Base-by-base conservation (phyloP, 2,888 invertebrate genomes). In the Ormyrus rosae region DNA sequence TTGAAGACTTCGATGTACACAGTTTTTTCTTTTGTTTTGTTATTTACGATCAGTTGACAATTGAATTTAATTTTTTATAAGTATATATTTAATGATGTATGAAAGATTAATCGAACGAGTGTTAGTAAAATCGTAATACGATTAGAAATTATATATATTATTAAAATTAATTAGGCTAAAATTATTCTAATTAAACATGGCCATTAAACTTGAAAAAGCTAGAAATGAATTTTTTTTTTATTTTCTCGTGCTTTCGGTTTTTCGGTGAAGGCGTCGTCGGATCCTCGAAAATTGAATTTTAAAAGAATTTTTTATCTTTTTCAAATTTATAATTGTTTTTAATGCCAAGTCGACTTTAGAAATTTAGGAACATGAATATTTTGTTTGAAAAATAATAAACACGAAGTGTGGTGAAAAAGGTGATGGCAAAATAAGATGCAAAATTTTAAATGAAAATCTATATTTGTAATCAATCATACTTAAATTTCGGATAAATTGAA, bases 131-230 rank as follows among this genome's bases (percentile, higher is more conserved):
- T n/a, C 10, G 34, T 67, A 68, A 19, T 61, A 63, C 7, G 46
- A 67, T 34, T 48, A 55, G 13, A 0, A 64, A 45, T 46, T 6
- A 10, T 7, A 10, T 7, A 56, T 65, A 74, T 67, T 65, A 74
- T 67, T 50, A 75, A 53, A 68, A 34, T 4, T 11, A 68, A 34
- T n/a, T 56, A 13, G 13, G 46, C 6, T 53, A 58, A 68, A 61
- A 77, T 65, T 60, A 9, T 73, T 13, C 51, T 81, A 74, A 84
- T 72, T 80, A 71, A 83, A 85, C 79, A 85, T 84, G 84, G 83
- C 85, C 85, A 89, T 86, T 87, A 86, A 85, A 87, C 89, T 89
- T 88, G 89, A 89, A 90, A 89, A 90, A 90, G 90, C 86, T 89
- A 86, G 89, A 89, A 90, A 89, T 88, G 86, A 5, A 34, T 10